Percentiles rank a stretch among this genome's conserved stretches.
These are phyloP conservation scores for Larimichthys crocea DNA, from an alignment of 2,113 vertebrate genomes.

Conservation along the genomic window DNA sequence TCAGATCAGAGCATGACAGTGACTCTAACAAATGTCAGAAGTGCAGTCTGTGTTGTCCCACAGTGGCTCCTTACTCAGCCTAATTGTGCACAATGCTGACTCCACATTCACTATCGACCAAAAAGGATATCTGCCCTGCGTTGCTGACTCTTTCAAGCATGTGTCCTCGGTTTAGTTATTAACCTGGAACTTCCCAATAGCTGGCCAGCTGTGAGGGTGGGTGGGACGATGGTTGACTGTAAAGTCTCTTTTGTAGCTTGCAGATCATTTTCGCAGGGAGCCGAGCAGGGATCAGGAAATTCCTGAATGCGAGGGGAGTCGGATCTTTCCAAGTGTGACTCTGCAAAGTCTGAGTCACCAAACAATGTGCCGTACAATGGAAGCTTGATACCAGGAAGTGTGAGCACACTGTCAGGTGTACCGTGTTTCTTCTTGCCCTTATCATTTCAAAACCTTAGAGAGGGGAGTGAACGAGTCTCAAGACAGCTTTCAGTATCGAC, in stretches of 20 bases:
- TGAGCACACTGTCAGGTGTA: conserved; percentile 39
- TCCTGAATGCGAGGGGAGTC: conserved; percentile 71
- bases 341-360: conserved; percentile 73
- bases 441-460: conserved; percentile 41
- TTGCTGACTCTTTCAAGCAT: conserved; percentile 53
- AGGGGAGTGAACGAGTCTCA: conserved; percentile 6
- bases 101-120: conserved; percentile 51
- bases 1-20: neutral
- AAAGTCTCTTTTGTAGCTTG: conserved; percentile 33
- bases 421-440: conserved; percentile 67
- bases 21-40: neutral
- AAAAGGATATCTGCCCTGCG: conserved; percentile 58
- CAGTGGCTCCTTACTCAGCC: conserved; percentile 14
- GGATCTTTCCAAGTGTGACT: conserved; percentile 71
- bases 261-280: conserved; percentile 40
- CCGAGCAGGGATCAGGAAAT: conserved; percentile 75
- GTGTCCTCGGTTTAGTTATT: conserved; percentile 78
- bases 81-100: conserved; percentile 57
- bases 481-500: conserved; percentile 11
- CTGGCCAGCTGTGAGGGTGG: conserved; percentile 57
- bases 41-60: neutral
- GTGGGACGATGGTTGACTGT: conserved; percentile 47
- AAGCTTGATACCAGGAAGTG: conserved; percentile 20
- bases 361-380: conserved; percentile 7
- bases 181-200: conserved; percentile 85